Evolutionary conservation across 2,888 invertebrate species (phyloP).

Genomic region (Cheiracanthium punctorium): DNA sequence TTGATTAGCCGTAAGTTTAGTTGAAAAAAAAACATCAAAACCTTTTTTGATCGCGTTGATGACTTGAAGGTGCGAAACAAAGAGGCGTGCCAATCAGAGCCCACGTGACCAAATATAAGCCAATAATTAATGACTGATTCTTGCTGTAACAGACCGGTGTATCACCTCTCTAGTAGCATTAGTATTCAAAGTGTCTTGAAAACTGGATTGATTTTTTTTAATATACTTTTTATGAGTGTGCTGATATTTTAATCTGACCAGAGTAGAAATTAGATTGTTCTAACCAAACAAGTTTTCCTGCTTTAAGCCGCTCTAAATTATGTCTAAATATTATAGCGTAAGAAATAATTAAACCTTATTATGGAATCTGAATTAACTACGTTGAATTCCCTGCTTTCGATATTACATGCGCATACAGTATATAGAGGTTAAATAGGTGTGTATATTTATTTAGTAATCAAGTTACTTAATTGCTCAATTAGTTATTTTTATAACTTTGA

Average conservation of each 20-base stretch:
- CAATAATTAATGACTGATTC: conserved; percentile 41
- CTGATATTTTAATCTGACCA: background rate
- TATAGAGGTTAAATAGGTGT: too few species aligned
- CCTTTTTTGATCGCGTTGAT: background rate
- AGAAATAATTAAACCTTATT: too few species aligned
- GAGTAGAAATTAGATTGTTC: background rate
- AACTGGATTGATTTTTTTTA: background rate
- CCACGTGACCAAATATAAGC: conserved; percentile 43
- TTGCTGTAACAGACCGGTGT: background rate
- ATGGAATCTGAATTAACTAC: too few species aligned
- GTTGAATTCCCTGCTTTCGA: too few species aligned
- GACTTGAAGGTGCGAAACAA: conserved; percentile 16
- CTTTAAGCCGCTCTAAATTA: too few species aligned
- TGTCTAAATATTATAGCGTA: too few species aligned
- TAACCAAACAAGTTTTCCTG: background rate
- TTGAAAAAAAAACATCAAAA: background rate
- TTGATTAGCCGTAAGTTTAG: background rate
- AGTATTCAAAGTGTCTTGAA: conserved; percentile 12
- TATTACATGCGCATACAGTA: too few species aligned
- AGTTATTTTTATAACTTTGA: too few species aligned
- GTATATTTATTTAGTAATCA: too few species aligned
- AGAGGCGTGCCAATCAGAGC: conserved; percentile 29
- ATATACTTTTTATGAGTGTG: background rate
- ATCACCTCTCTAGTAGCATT: conserved; percentile 12
- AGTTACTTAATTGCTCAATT: too few species aligned